Percentiles rank a stretch among this genome's conserved stretches.
Evolutionary conservation across 2,113 vertebrate species (phyloP).

Genomic region (Paracyprichromis sp.): DNA sequence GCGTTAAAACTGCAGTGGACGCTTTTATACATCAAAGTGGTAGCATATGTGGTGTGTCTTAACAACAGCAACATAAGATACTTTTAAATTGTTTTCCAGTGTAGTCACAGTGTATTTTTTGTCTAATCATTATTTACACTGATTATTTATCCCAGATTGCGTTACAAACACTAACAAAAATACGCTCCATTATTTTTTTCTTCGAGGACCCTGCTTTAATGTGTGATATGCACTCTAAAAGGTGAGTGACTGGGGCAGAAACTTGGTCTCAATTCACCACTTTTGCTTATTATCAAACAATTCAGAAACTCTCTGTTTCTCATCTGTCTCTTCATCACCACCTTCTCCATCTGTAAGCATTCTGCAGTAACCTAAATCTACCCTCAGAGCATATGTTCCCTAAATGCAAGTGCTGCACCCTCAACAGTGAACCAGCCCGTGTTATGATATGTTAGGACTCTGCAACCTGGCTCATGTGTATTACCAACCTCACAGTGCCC

Average conservation of each 20-base stretch:
- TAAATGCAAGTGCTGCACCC: not conserved
- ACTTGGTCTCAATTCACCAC: not conserved
- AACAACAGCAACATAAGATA: not conserved
- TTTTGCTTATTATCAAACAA: not conserved
- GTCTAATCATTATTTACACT: not conserved
- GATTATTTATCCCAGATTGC: not conserved
- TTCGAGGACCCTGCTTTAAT: no score
- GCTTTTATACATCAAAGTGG: not conserved
- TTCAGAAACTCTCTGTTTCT: not conserved
- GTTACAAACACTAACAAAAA: not conserved
- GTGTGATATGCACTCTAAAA: fast-evolving
- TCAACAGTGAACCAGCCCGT: not conserved
- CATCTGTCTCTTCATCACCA: fast-evolving
- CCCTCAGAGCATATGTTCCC: not conserved
- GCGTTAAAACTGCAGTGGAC: not conserved
- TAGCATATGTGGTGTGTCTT: not conserved
- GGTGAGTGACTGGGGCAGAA: not conserved
- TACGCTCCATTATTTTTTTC: fast-evolving
- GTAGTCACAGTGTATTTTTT: not conserved
- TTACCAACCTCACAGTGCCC: not conserved
- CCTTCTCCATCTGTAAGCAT: not conserved
- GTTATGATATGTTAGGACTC: not conserved
- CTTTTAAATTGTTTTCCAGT: not conserved
- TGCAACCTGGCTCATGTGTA: not conserved
- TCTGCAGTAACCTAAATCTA: not conserved